Evolutionary conservation across 2,888 invertebrate genomes (phyloP).

Genomic region (Limnephilus lunatus): DNA sequence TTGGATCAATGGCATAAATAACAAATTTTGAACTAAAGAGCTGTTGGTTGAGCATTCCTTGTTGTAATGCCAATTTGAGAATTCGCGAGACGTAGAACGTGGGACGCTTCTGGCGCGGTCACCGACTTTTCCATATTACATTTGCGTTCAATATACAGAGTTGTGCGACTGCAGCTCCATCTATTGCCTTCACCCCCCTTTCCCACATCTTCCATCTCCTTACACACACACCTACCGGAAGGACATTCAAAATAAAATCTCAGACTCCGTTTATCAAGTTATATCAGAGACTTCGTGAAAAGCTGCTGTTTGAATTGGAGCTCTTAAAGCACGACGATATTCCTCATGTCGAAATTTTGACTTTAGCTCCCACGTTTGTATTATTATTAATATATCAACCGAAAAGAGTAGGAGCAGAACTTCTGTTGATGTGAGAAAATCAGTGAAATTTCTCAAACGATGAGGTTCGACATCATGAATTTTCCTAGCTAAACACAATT

Average conservation of each 20-base stretch:
- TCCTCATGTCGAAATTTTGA: neutral
- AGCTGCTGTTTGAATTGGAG: conserved; percentile 26
- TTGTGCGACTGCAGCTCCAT: conserved; percentile 7
- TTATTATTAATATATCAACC: neutral
- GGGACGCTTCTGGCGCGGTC: neutral
- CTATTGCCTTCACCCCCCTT: neutral
- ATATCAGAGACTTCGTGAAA: conserved; percentile 57
- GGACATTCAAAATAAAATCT: conserved; percentile 65
- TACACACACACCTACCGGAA: conserved; percentile 60
- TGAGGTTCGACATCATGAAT: neutral
- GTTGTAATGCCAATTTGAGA: conserved; percentile 16
- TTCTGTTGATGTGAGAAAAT: no score
- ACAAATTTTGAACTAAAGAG: neutral
- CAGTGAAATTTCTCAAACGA: neutral
- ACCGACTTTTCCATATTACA: conserved; percentile 33
- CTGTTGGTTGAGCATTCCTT: conserved; percentile 2
- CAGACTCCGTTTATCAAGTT: conserved; percentile 63
- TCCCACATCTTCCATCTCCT: conserved; percentile 59
- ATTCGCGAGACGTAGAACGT: neutral
- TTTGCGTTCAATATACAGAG: conserved; percentile 20
- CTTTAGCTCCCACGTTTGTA: neutral
- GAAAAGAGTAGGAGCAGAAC: neutral
- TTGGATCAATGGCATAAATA: neutral
- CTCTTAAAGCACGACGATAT: neutral
- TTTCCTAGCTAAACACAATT: neutral